Evolutionary conservation across 2,797 vertebrate species (phyloP).

Genomic region (Danio choprae): DNA sequence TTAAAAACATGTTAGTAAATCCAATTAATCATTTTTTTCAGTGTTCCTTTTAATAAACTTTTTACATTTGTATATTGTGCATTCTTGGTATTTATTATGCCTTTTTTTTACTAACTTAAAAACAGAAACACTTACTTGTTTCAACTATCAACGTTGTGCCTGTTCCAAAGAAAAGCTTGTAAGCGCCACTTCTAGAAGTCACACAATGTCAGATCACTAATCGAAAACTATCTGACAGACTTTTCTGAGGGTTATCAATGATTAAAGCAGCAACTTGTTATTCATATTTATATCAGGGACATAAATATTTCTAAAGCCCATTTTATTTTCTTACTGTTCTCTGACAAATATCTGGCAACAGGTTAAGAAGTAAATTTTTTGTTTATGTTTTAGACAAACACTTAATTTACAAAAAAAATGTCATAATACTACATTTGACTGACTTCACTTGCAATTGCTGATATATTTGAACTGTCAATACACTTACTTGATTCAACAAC

Average conservation of each 20-base stretch:
- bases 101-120: neutral
- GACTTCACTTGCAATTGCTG: neutral
- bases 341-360: too few species aligned
- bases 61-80: too few species aligned
- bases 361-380: too few species aligned
- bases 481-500: slow-evolving; percentile 63
- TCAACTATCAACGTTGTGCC: slow-evolving; percentile 22
- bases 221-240: neutral
- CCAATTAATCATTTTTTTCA: neutral
- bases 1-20: too few species aligned
- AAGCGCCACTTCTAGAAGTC: slow-evolving; percentile 27
- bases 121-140: slow-evolving; percentile 27
- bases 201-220: slow-evolving; percentile 26
- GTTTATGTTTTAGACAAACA: too few species aligned
- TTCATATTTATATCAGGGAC: too few species aligned
- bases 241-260: neutral
- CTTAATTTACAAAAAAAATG: too few species aligned
- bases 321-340: too few species aligned
- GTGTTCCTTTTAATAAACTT: too few species aligned
- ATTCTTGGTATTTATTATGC: neutral
- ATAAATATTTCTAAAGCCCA: too few species aligned
- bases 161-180: slow-evolving; percentile 33
- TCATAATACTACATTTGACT: neutral
- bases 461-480: neutral
- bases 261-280: neutral